Evolutionary conservation across 2,797 vertebrate genomes (phyloP).

Genomic region (Lithobates pipiens): DNA sequence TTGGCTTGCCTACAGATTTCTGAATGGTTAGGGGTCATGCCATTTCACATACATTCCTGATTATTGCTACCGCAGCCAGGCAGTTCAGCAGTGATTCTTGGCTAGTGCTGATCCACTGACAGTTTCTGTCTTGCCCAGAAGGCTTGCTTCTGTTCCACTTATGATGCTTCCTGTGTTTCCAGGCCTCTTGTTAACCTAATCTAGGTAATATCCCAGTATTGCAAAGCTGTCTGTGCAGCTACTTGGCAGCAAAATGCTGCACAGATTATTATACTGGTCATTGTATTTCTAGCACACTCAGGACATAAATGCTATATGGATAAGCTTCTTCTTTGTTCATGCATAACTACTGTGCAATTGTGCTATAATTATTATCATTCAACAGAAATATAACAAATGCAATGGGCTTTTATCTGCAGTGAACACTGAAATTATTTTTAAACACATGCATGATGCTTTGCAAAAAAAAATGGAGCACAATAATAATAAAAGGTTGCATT

Average conservation of each 20-base stretch:
- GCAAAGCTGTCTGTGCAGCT: constrained; percentile 3
- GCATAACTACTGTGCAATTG: background rate
- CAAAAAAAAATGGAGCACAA: background rate
- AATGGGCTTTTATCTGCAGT: background rate
- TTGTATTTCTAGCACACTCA: constrained; percentile 5
- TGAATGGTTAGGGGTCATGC: constrained; percentile 54
- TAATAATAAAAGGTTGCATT: too few relatives aligned
- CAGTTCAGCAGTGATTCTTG: constrained; percentile 44
- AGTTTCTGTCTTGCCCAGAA: constrained; percentile 48
- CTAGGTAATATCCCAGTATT: constrained; percentile 40
- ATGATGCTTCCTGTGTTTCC: constrained; percentile 40
- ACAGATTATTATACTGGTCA: constrained; percentile 16
- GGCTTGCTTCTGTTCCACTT: constrained; percentile 50
- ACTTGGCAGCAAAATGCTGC: constrained; percentile 11
- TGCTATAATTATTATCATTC: background rate
- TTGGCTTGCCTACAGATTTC: constrained; percentile 28
- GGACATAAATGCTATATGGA: background rate
- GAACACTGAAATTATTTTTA: background rate
- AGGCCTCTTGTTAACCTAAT: constrained; percentile 27
- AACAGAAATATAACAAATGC: background rate
- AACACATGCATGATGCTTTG: background rate
- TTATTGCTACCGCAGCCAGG: constrained; percentile 14
- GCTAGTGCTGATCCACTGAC: constrained; percentile 34
- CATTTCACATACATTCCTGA: constrained; percentile 47
- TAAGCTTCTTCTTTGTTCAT: background rate